These are phyloP conservation scores for Agriopis leucophaearia DNA, from an alignment of 2,888 invertebrate species.

Conservation along the genomic window DNA sequence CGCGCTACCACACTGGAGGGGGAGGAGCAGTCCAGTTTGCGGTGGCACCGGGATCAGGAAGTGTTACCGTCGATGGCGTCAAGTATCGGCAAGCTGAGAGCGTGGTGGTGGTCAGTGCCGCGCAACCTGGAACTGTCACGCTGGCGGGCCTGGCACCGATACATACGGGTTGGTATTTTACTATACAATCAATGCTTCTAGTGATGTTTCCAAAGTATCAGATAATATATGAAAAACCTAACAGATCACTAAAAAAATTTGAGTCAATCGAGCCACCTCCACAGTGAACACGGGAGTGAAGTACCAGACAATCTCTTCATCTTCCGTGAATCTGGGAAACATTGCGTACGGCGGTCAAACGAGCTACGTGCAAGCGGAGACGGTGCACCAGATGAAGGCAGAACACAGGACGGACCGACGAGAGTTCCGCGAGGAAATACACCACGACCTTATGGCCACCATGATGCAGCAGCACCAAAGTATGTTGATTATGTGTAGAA, in stretches of 20 bases:
- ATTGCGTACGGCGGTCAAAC: conserved; percentile 78
- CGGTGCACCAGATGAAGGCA: conserved; percentile 68
- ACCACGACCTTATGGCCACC: conserved; percentile 85
- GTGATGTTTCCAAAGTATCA: too few relatives aligned
- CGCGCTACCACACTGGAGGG: conserved; percentile 69
- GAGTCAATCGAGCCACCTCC: conserved; percentile 16
- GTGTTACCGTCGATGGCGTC: conserved; percentile 78
- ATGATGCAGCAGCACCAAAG: conserved; percentile 82
- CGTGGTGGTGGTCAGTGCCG: conserved; percentile 79
- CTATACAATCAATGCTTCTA: too few relatives aligned
- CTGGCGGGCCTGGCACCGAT: conserved; percentile 76
- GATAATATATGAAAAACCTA: too few relatives aligned
- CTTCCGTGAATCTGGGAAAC: conserved; percentile 78
- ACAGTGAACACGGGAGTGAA: conserved; percentile 82
- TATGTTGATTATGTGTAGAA: conserved; percentile 28
- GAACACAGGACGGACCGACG: conserved; percentile 74
- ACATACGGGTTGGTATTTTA: conserved; percentile 68
- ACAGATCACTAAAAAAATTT: not conserved
- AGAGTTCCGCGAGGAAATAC: conserved; percentile 82
- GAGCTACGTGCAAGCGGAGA: conserved; percentile 69
- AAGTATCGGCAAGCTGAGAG: conserved; percentile 88
- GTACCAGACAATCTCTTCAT: conserved; percentile 82
- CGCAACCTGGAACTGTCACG: conserved; percentile 82
- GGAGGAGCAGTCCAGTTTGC: conserved; percentile 73
- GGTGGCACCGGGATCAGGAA: conserved; percentile 62